These are phyloP conservation scores for Mirza zaza DNA, from an alignment of 2,113 vertebrate genomes.

Conservation along the genomic window DNA sequence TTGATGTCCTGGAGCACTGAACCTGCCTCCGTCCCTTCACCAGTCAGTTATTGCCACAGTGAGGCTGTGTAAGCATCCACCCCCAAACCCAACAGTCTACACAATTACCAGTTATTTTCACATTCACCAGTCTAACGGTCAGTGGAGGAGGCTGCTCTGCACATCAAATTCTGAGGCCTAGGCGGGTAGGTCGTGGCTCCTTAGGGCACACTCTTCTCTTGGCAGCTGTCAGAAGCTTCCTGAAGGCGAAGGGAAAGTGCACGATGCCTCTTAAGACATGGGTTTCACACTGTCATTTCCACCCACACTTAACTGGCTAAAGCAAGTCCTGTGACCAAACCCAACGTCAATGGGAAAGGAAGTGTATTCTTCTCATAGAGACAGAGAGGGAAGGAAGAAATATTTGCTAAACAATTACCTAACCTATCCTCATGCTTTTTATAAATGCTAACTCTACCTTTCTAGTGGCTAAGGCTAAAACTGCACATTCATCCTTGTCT, in stretches of 20 bases:
- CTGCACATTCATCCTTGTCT: background rate
- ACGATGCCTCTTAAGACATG: background rate
- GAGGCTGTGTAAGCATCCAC: background rate
- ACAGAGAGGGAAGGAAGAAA: background rate
- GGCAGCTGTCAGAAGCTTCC: background rate
- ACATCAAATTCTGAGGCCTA: background rate
- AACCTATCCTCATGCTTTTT: background rate
- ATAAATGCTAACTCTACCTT: background rate
- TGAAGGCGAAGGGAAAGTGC: background rate
- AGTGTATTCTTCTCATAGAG: background rate
- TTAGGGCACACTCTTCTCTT: background rate
- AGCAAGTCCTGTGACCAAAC: background rate
- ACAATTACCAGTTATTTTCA: background rate
- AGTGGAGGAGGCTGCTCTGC: background rate
- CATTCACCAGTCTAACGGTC: background rate
- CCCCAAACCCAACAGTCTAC: background rate
- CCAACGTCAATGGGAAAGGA: background rate
- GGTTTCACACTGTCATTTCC: background rate
- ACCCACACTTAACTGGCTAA: background rate
- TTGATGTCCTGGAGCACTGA: background rate
- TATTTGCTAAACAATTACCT: background rate
- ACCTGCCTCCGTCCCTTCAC: background rate
- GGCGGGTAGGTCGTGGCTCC: background rate
- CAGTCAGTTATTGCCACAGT: background rate
- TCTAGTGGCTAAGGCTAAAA: background rate